These are phyloP conservation scores for Saccopteryx bilineata DNA, from an alignment of 2,113 vertebrate species.

Conservation along the genomic window DNA sequence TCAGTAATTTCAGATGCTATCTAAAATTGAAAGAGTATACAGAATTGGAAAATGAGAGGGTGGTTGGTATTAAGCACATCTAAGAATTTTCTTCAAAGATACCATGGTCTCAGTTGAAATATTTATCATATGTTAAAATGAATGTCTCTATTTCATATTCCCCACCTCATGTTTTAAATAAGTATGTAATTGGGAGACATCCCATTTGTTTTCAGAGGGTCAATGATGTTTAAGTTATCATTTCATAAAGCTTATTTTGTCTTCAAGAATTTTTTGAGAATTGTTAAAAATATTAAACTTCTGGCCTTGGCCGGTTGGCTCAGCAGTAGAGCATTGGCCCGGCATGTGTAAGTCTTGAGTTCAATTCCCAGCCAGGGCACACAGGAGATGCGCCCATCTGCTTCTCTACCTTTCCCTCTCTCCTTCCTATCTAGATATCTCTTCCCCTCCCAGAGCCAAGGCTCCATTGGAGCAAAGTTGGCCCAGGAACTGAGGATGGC, in stretches of 20 bases:
- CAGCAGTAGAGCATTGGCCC: too few species aligned
- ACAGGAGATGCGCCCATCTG: too few species aligned
- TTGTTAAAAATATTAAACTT: constrained; percentile 46
- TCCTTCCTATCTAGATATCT: too few species aligned
- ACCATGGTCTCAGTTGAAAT: neutral
- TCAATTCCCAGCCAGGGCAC: too few species aligned
- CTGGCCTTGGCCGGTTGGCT: too few species aligned
- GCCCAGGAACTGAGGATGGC: too few species aligned
- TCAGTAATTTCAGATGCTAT: neutral
- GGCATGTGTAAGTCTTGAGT: too few species aligned
- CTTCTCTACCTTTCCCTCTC: too few species aligned
- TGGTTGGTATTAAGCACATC: neutral
- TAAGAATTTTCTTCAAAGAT: neutral
- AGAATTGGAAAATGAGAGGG: neutral
- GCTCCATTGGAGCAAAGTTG: too few species aligned
- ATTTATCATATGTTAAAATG: constrained; percentile 15
- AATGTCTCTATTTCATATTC: neutral
- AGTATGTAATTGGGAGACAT: neutral
- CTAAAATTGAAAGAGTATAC: neutral
- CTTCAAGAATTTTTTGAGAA: constrained; percentile 32
- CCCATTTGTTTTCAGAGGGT: neutral
- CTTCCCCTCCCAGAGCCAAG: too few species aligned
- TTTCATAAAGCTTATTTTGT: neutral
- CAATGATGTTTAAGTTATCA: neutral
- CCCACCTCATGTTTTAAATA: constrained; percentile 22